These are phyloP conservation scores for Caenorhabditis sulstoni DNA, from an alignment of 2,888 invertebrate genomes.

Conservation along the genomic window DNA sequence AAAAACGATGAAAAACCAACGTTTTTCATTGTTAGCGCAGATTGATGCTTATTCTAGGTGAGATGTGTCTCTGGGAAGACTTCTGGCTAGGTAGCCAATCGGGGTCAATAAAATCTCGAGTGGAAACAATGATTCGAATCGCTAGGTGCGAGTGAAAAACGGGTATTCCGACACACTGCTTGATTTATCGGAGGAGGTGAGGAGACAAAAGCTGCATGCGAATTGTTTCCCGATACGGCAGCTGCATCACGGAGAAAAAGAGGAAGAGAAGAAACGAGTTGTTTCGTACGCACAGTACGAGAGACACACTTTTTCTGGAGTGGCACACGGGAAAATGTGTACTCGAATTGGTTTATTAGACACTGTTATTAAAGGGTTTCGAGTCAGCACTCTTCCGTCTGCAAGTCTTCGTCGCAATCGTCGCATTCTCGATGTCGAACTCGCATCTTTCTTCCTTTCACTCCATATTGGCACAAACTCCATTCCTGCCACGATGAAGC, in stretches of 20 bases:
- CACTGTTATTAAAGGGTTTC: constrained; percentile 2
- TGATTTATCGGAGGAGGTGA: constrained; percentile 52
- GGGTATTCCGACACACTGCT: constrained; percentile 44
- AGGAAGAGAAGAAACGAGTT: constrained; percentile 10
- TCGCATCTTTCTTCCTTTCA: constrained; percentile 60
- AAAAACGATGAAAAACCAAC: constrained; percentile 25
- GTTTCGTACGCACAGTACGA: not conserved
- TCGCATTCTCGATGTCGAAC: constrained; percentile 69
- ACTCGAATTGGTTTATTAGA: constrained; percentile 2
- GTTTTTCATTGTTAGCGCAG: constrained; percentile 30
- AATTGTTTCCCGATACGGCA: not conserved
- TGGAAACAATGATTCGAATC: constrained; percentile 48
- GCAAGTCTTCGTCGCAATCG: constrained; percentile 68
- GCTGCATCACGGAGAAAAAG: not conserved
- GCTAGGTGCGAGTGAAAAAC: constrained; percentile 46
- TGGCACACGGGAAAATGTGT: not conserved
- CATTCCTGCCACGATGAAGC: constrained; percentile 65
- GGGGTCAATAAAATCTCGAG: constrained; percentile 53
- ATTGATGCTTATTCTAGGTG: constrained; percentile 32
- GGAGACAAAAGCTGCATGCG: constrained; percentile 42
- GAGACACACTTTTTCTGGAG: constrained; percentile 10
- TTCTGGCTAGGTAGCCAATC: constrained; percentile 48
- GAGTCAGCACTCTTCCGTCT: constrained; percentile 62
- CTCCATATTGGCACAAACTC: constrained; percentile 66
- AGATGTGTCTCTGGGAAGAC: not conserved